Evolutionary conservation across 2,113 vertebrate species (phyloP).

Genomic region (Podarcis raffonei): DNA sequence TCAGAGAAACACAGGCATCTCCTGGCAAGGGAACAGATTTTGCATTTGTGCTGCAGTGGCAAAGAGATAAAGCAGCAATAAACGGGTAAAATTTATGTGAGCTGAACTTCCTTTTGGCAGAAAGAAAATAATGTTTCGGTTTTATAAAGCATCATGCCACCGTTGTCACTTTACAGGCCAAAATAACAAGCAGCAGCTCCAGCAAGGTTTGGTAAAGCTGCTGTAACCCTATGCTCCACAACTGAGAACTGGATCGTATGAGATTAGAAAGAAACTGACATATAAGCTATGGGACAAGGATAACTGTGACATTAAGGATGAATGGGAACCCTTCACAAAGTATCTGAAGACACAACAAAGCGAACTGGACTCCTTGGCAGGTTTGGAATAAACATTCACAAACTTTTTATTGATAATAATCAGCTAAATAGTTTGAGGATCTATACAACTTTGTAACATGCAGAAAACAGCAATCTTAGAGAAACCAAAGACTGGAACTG

Average conservation of each 20-base stretch:
- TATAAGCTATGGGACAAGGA: too few relatives aligned
- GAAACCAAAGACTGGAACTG: too few relatives aligned
- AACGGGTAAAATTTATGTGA: conserved; percentile 1
- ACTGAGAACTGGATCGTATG: background rate
- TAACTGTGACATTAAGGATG: too few relatives aligned
- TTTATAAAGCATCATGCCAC: background rate
- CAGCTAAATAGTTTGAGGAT: too few relatives aligned
- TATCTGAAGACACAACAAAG: too few relatives aligned
- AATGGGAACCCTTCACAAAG: too few relatives aligned
- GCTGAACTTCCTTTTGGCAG: background rate
- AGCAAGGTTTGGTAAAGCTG: background rate
- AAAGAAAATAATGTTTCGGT: conserved; percentile 23
- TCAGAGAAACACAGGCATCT: background rate
- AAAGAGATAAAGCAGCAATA: background rate
- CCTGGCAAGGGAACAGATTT: background rate
- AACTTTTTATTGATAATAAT: too few relatives aligned
- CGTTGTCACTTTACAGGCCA: background rate
- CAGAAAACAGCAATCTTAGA: too few relatives aligned
- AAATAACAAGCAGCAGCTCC: background rate
- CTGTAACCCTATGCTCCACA: background rate
- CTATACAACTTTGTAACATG: too few relatives aligned
- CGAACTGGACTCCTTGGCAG: too few relatives aligned
- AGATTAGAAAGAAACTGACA: background rate
- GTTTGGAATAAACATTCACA: too few relatives aligned
- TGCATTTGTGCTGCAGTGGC: conserved; percentile 13